Evolutionary conservation across 1,140 invertebrate genomes (phyloP), one percentile per base, ranked within the genome.

Genomic region (Armadillidium nasatum): DNA sequence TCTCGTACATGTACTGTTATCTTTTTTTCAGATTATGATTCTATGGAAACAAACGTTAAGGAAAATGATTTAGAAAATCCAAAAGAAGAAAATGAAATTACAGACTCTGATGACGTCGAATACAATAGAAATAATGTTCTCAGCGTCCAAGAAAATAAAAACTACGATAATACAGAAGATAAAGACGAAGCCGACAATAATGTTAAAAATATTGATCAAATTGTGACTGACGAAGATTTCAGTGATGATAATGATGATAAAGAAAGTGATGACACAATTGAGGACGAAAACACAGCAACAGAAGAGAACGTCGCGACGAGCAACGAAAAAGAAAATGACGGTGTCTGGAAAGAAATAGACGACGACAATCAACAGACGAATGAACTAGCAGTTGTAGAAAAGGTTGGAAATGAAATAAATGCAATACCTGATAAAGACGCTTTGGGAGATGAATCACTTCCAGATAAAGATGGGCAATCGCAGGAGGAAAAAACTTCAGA

Each of bases 371-470:
- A 60, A 60, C 50, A 60, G 7, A 60, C 50, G 33, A 76, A 78
- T 23, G 77, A 78, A 54, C 23, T 75, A 15, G 73, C 69, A 44
- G 77, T 72, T 10, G 76, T 72, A 11, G 73, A 75, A 45, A 66
- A 23, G 10, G 50, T 73, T 10, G 77, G 73, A n/a, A 76, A 46
- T 22, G 68, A 43, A 19, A 50, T 76, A 13, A 75, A 72, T 15
- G 74, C 73, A 13, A 73, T 78, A 0, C 74, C 77, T 6, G 77
- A 76, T 45, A 76, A 76, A 67, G 77, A 78, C 22, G 77, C 77
- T 11, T 74, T 75, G 46, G 77, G 77, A 13, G 77, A 78, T n/a
- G 77, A 78, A 46, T 78, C 77, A 11, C 33, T 78, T 10, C 15
- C 74, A 0, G 74, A 69, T 9, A 66, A 73, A 7, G 77, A 72